These are phyloP conservation scores for Rhopalosiphum maidis DNA, from an alignment of 1,140 invertebrate species.

Conservation along the genomic window DNA sequence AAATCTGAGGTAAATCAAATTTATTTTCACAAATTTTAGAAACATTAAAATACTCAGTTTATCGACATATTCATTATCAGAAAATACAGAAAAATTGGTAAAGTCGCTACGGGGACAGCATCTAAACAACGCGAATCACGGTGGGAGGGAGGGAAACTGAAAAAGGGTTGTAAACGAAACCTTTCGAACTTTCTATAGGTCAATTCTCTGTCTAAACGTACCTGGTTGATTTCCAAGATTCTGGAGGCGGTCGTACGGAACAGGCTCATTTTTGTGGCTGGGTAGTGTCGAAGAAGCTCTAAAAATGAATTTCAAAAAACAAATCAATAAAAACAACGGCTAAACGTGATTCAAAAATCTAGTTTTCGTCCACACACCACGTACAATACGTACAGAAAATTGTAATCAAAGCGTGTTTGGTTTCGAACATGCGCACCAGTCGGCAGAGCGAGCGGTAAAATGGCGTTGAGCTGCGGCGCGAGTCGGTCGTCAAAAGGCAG, in stretches of 20 bases:
- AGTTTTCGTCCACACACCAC: neutral
- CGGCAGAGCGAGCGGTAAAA: neutral
- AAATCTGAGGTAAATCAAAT: neutral
- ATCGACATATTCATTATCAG: neutral
- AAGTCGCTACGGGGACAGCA: neutral
- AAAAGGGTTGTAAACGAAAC: neutral
- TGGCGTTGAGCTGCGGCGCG: neutral
- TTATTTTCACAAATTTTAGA: neutral
- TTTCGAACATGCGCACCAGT: neutral
- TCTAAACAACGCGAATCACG: neutral
- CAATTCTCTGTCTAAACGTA: neutral
- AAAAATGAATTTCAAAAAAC: neutral
- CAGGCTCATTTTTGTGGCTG: constrained; percentile 42
- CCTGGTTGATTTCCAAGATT: constrained; percentile 56
- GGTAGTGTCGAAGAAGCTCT: neutral
- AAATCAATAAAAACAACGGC: neutral
- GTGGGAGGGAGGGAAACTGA: neutral
- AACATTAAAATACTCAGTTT: too few relatives aligned
- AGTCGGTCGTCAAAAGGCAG: constrained; percentile 15
- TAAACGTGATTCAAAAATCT: neutral
- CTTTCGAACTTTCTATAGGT: neutral
- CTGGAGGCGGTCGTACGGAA: constrained; percentile 53
- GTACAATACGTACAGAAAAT: neutral
- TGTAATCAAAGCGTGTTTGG: neutral
- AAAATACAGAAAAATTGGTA: neutral